phyloP scores from a whole-genome alignment of 2,888 invertebrate species.

The Nesidiocoris tenuis region DNA sequence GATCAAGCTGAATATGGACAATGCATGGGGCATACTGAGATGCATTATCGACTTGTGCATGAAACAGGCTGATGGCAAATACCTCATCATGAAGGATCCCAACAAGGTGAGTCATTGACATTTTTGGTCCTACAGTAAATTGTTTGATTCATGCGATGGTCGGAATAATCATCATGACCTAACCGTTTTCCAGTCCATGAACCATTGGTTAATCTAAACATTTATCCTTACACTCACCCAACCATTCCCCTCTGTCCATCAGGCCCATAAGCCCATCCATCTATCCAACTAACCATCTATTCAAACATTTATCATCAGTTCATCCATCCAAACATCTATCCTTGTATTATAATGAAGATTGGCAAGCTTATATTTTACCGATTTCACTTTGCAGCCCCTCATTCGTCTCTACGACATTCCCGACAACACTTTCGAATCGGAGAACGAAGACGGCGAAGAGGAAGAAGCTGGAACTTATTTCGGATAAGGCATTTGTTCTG shows the following conservation, averaged over 20 bases:
- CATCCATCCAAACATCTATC: neutral
- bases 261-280: no score
- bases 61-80: conserved; percentile 95
- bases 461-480: conserved; percentile 53
- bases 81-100: conserved; percentile 97
- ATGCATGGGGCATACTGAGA: conserved; percentile 94
- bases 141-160: no score
- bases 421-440: conserved; percentile 97
- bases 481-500: neutral
- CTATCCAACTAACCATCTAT: no score
- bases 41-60: conserved; percentile 96
- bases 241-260: neutral
- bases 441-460: conserved; percentile 85
- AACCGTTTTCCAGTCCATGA: no score
- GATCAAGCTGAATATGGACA: conserved; percentile 98
- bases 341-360: neutral
- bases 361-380: neutral
- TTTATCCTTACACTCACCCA: no score
- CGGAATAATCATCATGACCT: no score
- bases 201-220: no score
- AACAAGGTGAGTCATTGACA: conserved; percentile 73
- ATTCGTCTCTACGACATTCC: conserved; percentile 97
- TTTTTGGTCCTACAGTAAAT: neutral
- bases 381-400: conserved; percentile 73
- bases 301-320: neutral